Conservation (phyloP, 2,888 invertebrate genomes). For the Aplocera efformata region DNA sequence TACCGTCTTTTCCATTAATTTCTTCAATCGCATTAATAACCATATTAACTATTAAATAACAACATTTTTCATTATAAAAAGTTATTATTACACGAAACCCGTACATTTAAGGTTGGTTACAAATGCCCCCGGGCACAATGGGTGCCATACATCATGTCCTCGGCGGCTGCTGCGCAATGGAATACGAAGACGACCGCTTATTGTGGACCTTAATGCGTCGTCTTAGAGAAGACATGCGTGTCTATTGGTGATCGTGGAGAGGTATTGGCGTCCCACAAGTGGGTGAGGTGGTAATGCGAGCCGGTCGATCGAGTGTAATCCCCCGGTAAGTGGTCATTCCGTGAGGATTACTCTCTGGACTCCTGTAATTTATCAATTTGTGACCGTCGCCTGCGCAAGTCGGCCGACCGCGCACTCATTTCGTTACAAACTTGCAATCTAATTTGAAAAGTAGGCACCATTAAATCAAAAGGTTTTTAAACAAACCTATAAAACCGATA, state of each 20-base stretch:
- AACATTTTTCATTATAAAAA: constrained; percentile 61
- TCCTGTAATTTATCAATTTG: constrained; percentile 68
- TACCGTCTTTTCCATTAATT: constrained; percentile 14
- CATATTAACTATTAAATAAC: constrained; percentile 45
- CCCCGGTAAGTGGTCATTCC: constrained; percentile 58
- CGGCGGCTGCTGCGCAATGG: constrained; percentile 16
- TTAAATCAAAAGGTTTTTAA: constrained; percentile 17
- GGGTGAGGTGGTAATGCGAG: constrained; percentile 32
- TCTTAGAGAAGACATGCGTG: constrained; percentile 7
- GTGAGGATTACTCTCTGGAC: constrained; percentile 60
- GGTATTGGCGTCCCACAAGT: constrained; percentile 2
- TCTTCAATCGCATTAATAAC: constrained; percentile 36
- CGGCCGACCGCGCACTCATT: constrained; percentile 10
- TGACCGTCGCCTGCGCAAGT: constrained; percentile 18
- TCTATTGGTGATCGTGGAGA: constrained; percentile 1
- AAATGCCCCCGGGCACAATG: constrained; percentile 49
- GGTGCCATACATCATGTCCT: constrained; percentile 46
- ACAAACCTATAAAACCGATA: constrained; percentile 18
- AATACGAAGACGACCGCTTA: constrained; percentile 7
- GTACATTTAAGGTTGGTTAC: constrained; percentile 47
- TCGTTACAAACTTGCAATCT: constrained; percentile 20
- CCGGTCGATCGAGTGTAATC: constrained; percentile 51
- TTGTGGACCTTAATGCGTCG: constrained; percentile 14
- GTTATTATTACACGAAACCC: constrained; percentile 52
- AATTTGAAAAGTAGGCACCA: constrained; percentile 15